A percentile compares a stretch with the other conserved stretches of the same genome.
These are phyloP conservation scores for Nomia melanderi DNA, from an alignment of 1,140 invertebrate species.

Conservation along the genomic window DNA sequence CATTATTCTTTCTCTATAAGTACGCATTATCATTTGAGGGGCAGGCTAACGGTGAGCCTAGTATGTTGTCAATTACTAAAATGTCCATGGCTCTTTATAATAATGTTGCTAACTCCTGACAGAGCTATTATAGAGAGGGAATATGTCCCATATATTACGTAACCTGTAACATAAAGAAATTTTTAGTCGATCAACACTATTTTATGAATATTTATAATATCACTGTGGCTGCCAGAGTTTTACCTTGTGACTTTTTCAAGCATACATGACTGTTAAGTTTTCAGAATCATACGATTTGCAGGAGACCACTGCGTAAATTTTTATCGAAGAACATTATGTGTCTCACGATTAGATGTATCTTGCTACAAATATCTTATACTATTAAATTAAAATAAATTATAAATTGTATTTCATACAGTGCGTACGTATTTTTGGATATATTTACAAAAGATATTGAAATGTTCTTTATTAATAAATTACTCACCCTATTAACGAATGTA, in stretches of 20 bases:
- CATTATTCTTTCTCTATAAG: too few species aligned
- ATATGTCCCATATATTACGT: background rate
- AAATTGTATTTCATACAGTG: constrained; percentile 16
- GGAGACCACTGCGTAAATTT: background rate
- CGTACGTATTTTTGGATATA: constrained; percentile 45
- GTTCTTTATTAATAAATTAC: constrained; percentile 19
- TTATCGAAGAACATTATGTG: background rate
- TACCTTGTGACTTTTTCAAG: constrained; percentile 7
- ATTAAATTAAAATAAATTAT: constrained; percentile 40
- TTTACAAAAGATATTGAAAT: constrained; percentile 39
- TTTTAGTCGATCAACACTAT: background rate
- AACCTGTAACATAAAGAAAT: constrained; percentile 16
- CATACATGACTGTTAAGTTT: background rate
- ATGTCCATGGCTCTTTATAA: too few species aligned
- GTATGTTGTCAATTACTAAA: too few species aligned
- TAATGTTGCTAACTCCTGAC: too few species aligned
- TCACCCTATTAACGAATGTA: constrained; percentile 36
- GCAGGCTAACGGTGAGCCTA: too few species aligned
- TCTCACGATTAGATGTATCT: background rate
- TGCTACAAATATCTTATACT: background rate
- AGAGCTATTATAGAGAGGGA: too few species aligned
- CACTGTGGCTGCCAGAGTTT: background rate
- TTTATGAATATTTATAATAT: constrained; percentile 6
- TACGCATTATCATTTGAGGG: too few species aligned
- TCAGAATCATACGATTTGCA: background rate